These are phyloP conservation scores for Drusus annulatus DNA, from an alignment of 1,140 invertebrate species.

Conservation along the genomic window DNA sequence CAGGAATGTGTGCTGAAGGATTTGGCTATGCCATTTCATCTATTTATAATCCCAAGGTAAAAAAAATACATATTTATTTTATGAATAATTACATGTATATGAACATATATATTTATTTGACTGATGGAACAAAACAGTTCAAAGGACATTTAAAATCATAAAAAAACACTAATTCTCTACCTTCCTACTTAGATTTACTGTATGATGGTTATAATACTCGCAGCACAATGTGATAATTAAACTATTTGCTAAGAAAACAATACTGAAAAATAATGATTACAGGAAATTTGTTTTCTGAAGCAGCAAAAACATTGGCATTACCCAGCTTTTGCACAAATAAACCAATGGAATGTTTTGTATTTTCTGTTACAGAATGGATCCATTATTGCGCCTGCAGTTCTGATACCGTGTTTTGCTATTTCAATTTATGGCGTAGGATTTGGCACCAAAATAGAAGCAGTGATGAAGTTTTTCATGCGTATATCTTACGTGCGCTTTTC, in stretches of 20 bases:
- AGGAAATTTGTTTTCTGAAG: not conserved
- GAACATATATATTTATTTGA: not conserved
- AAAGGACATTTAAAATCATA: too few species aligned
- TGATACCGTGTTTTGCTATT: slow-evolving; percentile 74
- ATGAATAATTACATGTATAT: slow-evolving; percentile 49
- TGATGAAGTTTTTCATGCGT: slow-evolving; percentile 74
- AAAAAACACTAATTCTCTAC: too few species aligned
- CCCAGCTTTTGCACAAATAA: too few species aligned
- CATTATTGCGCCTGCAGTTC: slow-evolving; percentile 73
- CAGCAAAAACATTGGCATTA: too few species aligned
- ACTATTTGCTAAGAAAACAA: too few species aligned
- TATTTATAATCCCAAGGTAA: slow-evolving; percentile 74
- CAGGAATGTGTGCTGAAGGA: slow-evolving; percentile 75
- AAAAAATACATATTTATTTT: not conserved
- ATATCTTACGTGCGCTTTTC: slow-evolving; percentile 74
- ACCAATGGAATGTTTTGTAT: not conserved
- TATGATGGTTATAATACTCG: too few species aligned
- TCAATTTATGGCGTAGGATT: slow-evolving; percentile 78
- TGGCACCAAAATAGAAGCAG: slow-evolving; percentile 71
- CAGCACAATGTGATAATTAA: too few species aligned
- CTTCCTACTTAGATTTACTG: too few species aligned
- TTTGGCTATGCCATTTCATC: slow-evolving; percentile 75
- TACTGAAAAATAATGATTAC: too few species aligned
- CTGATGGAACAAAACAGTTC: too few species aligned
- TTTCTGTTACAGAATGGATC: slow-evolving; percentile 74